Percentiles rank a stretch among this genome's conserved stretches.
These are phyloP conservation scores for Pachycephus smyrnensis DNA, from an alignment of 2,888 invertebrate genomes.

Conservation along the genomic window DNA sequence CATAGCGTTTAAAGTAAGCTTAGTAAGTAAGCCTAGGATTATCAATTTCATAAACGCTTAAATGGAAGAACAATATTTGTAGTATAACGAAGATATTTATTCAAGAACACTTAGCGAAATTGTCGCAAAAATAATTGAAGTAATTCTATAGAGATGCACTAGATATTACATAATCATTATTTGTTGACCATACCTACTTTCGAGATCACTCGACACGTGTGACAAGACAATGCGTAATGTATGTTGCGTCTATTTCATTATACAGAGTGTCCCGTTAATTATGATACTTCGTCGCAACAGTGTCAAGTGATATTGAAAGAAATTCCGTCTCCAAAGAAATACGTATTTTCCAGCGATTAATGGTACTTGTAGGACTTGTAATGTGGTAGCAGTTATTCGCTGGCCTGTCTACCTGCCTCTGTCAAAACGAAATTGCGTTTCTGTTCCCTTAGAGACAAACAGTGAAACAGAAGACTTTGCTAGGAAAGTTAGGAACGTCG, in stretches of 20 bases:
- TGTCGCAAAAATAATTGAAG: background rate
- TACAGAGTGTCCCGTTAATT: background rate
- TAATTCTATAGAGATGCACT: background rate
- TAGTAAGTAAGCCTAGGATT: background rate
- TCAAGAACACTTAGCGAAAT: background rate
- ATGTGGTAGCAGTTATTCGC: background rate
- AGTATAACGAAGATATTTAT: background rate
- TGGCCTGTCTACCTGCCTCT: background rate
- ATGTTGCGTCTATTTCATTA: background rate
- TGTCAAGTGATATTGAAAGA: background rate
- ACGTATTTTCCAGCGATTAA: background rate
- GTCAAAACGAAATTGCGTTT: background rate
- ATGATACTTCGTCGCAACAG: background rate
- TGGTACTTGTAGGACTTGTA: background rate
- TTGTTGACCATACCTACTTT: background rate
- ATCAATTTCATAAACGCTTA: constrained; percentile 8
- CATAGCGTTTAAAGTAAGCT: background rate
- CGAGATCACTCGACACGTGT: background rate
- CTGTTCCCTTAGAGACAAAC: background rate
- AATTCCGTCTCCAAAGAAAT: background rate
- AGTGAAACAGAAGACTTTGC: background rate
- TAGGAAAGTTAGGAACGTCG: background rate
- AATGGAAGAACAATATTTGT: background rate
- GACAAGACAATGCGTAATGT: background rate
- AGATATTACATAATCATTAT: background rate